Evolutionary conservation across 2,888 invertebrate species (phyloP), one percentile per base, ranked within the genome.

Genomic region (Drosophila pseudotalamancana): DNA sequence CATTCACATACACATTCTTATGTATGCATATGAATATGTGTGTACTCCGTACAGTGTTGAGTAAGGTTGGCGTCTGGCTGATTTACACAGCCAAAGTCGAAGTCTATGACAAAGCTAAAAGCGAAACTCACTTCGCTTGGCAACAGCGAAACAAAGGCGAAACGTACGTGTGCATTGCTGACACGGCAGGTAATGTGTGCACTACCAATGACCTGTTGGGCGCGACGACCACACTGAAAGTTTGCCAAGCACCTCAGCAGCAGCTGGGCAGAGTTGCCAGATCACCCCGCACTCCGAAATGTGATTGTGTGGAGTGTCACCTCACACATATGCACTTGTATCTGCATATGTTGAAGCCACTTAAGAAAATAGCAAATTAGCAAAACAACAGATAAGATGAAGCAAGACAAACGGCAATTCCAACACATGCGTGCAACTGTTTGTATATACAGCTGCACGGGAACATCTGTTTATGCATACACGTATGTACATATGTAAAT

Each of bases 311-410:
- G 54, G 1, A 42, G 12, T 6, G 2, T 0, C 3, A 25, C 14
- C n/a, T 12, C 29, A 21, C 25, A 8, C 51, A 53, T 50, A 32
- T 51, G 32, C 11, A 34, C 8, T 25, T 39, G 11, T 34, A 23
- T 53, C 18, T 50, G n/a, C 16, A 5, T 29, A 12, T 27, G 29
- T 34, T 1, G 39, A 14, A 16, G 14, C 64, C 83, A 61, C 60
- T 78, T 43, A 43, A 45, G 61, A 59, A 55, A 51, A 57, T 55
- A 45, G 57, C 51, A 53, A 73, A 57, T 64, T 19, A 67, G 64
- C 61, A 56, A 82, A 70, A 54, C 63, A 61, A 16, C 69, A 69
- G 81, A 78, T 83, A 83, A 78, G 55, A 53, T 45, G 35, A 51
- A 50, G 55, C 39, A 60, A 53, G 45, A 46, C 35, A 46, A 62